Evolutionary conservation across 2,888 invertebrate species (phyloP).

Genomic region (Pseudococcus jackbeardsleyi): DNA sequence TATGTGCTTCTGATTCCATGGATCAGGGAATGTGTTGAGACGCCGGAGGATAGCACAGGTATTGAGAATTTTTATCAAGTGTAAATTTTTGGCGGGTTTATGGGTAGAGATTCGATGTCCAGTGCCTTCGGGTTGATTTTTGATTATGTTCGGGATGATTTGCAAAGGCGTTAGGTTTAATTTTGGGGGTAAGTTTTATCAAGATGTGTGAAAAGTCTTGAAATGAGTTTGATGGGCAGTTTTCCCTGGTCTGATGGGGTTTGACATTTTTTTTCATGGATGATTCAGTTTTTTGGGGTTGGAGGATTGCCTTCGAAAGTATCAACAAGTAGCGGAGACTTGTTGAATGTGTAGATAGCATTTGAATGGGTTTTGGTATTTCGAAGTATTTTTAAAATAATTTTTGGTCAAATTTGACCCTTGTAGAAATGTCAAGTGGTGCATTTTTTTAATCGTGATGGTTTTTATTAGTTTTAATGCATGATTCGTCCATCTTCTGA

Average conservation of each 20-base stretch:
- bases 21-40: neutral
- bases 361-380: neutral
- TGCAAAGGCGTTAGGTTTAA: neutral
- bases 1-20: neutral
- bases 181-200: neutral
- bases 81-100: neutral
- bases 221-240: neutral
- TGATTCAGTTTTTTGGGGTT: neutral
- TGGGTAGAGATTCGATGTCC: constrained; percentile 15
- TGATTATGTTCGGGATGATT: neutral
- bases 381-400: neutral
- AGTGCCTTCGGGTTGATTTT: constrained; percentile 25
- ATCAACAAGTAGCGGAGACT: neutral
- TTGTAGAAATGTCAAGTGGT: neutral
- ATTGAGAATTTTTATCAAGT: neutral
- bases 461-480: neutral
- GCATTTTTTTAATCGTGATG: neutral
- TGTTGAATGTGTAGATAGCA: neutral
- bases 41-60: neutral
- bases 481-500: neutral
- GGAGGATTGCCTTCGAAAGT: neutral
- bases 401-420: neutral
- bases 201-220: neutral
- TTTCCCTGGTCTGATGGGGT: neutral
- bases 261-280: neutral